Evolutionary conservation across 2,113 vertebrate genomes (phyloP), one percentile per base, ranked within the genome.

Genomic region (Alexandromys fortis): DNA sequence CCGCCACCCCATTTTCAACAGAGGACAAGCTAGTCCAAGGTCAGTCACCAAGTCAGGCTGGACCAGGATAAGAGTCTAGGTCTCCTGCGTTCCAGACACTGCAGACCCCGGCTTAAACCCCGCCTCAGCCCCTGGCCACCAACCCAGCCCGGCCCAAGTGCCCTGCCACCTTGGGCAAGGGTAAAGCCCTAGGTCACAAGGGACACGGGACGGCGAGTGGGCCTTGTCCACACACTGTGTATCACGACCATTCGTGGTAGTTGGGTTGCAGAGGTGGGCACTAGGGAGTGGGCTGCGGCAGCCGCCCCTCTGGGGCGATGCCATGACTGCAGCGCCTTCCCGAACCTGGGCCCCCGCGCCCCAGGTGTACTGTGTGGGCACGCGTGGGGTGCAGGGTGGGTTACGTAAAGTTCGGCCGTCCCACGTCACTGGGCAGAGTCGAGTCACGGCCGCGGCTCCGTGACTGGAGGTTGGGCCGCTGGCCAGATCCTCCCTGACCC

Each of bases 371-470:
- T 33, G 68, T 63, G 63, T 28, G 45, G 92, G 82, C 90, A 49
- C 67, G 42, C 81, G 86, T 55, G 82, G 94, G 89, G 82, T 94
- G 86, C 92, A 79, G n/a, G 90, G 81, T 58, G 42, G 85, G 95
- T 98, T 97, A 97, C 82, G 97, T 97, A 97, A 97, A 97, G 95
- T 97, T 97, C 91, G 93, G 95, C 73, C 63, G 92, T 90, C 93
- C 52, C 93, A 63, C 96, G 89, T 97, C 97, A 96, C 90, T 42
- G 97, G 94, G 94, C 96, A 89, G 72, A 96, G 93, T 95, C 86
- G 72, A 96, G 93, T 95, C 86, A 79, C 81, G 14, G 95, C 86
- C 72, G 65, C 75, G 58, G 76, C 77, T 67, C 63, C 0, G 81
- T 75, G 93, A 63, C 33, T 26, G 65, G 61, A 58, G 79, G 86